phyloP scores from a whole-genome alignment of 2,888 invertebrate species.

The Hoplodrina ambigua region DNA sequence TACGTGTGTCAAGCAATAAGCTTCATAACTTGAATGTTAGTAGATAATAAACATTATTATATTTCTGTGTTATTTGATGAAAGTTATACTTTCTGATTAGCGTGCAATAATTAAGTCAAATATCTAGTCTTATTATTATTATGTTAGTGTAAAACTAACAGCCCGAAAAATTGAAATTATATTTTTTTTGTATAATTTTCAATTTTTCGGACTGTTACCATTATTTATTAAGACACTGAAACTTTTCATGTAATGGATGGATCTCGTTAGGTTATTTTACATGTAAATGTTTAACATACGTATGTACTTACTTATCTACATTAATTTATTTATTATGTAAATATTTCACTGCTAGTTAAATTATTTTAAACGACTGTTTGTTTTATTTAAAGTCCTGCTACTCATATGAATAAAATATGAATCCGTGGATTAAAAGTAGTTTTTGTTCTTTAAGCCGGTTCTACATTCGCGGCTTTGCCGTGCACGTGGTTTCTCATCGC shows the following conservation, averaged over 20 bases:
- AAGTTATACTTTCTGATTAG: conserved; percentile 49
- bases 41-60: conserved; percentile 46
- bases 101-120: conserved; percentile 49
- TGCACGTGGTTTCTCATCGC: too few relatives aligned
- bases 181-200: background rate
- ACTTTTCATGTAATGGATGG: conserved; percentile 60
- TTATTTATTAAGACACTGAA: conserved; percentile 44
- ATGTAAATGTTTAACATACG: conserved; percentile 46
- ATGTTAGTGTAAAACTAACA: conserved; percentile 13
- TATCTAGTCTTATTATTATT: conserved; percentile 34
- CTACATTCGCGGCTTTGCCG: too few relatives aligned
- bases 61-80: conserved; percentile 39
- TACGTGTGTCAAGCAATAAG: conserved; percentile 88
- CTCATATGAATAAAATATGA: too few relatives aligned
- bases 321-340: conserved; percentile 51
- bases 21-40: conserved; percentile 57
- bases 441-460: too few relatives aligned
- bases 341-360: conserved; percentile 53
- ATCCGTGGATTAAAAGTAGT: background rate
- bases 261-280: conserved; percentile 44
- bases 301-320: conserved; percentile 25
- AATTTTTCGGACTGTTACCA: conserved; percentile 10
- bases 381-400: conserved; percentile 27
- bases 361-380: conserved; percentile 34
- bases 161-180: too few relatives aligned